Base-by-base conservation (phyloP, 2,888 invertebrate species). In the Acheta domesticus region DNA sequence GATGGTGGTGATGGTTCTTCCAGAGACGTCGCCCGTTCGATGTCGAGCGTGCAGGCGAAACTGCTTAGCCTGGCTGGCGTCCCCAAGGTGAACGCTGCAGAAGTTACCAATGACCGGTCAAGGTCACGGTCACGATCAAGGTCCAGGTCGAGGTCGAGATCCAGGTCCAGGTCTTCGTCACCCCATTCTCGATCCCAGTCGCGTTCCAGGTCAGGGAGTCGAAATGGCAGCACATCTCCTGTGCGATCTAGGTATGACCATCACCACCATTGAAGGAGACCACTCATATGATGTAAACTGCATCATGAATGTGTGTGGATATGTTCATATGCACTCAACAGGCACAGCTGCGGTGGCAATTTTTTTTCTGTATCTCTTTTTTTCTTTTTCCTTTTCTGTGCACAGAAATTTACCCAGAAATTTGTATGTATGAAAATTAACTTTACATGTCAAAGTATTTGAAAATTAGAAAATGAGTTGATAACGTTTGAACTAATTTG, bases 41-140 rank as follows among this genome's bases (percentile, higher is more conserved):
- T 80, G 78, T 80, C 78, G 48, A 81, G 76, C 74, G 81, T 78
- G 11, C 91, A 91, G 85, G 91, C 90, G 8, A 91, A 91, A 84
- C 85, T 91, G 82, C 88, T 91, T 87, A 90, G 90, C 80, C 88
- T 91, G 84, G 90, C 91, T 1, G 91, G 90, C 79, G 89, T 88
- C 23, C 89, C 86, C 82, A 84, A 84, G 76, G 82, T 83, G 81
- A 84, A 84, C 80, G 83, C 83, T 48, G 77, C 74, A 48, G 11
- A 73, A 21, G 74, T 49, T 77, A 79, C 76, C 77, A 77, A 79
- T 62, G 77, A 77, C 48, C 48, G 77, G 75, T 82, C 82, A 19
- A 84, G 85, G 77, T 84, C 85, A 16, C 83, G 82, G 21, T 85
- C 86, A 8, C 83, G 84, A 76, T 79, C 80, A 48, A 48, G 79